phyloP scores from a whole-genome alignment of 2,888 invertebrate species.

The Mythimna impura region DNA sequence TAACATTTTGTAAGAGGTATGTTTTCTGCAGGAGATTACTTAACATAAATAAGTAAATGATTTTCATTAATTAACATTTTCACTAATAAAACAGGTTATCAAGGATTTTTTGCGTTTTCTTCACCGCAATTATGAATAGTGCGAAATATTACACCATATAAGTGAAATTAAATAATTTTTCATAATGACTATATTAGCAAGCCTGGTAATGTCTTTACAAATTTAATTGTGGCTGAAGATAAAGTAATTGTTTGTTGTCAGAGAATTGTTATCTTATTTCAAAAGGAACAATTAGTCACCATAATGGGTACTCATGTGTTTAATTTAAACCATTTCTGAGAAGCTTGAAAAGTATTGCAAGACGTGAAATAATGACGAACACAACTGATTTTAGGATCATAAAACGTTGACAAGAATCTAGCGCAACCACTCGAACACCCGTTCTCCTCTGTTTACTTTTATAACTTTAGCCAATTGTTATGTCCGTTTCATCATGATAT shows the following conservation, averaged over 20 bases:
- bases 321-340: conserved; percentile 8
- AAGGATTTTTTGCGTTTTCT: not conserved
- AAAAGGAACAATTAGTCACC: conserved; percentile 1
- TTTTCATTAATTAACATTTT: not conserved
- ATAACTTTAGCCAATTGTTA: conserved; percentile 55
- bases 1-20: not conserved
- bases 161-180: not conserved
- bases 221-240: conserved; percentile 30
- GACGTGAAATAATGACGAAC: conserved; percentile 6
- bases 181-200: not conserved
- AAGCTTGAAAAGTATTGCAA: conserved; percentile 13
- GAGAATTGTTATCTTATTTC: conserved; percentile 2
- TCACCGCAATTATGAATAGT: not conserved
- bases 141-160: not conserved
- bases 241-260: conserved; percentile 28
- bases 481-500: conserved; percentile 46
- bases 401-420: conserved; percentile 50
- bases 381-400: conserved; percentile 21
- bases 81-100: too few species aligned
- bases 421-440: conserved; percentile 36
- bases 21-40: not conserved
- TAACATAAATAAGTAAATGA: not conserved
- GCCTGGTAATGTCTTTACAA: conserved; percentile 30
- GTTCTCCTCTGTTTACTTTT: conserved; percentile 61
- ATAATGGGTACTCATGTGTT: not conserved